Evolutionary conservation across 2,888 invertebrate genomes (phyloP).

Genomic region (Eristalis intricaria): DNA sequence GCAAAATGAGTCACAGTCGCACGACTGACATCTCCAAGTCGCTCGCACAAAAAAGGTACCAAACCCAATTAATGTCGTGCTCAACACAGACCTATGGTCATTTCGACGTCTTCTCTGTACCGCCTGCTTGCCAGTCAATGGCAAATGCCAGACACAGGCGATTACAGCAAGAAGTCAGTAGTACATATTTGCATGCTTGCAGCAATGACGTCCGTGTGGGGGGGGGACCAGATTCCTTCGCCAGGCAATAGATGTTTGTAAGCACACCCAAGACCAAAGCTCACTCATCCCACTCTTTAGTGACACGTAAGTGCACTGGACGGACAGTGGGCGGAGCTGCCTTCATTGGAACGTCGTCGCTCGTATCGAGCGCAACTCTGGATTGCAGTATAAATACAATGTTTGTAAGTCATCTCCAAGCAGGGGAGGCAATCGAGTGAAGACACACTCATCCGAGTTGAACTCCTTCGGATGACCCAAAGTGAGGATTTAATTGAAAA

Average conservation of each 20-base stretch:
- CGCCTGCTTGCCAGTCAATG: not conserved
- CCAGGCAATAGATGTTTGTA: not conserved
- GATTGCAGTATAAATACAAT: constrained; percentile 6
- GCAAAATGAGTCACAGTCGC: not conserved
- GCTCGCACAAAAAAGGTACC: not conserved
- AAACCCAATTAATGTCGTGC: not conserved
- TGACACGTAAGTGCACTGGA: constrained; percentile 4
- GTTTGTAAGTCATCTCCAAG: not conserved
- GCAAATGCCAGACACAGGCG: not conserved
- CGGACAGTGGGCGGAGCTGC: too few relatives aligned
- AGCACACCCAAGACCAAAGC: constrained; percentile 21
- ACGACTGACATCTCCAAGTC: not conserved
- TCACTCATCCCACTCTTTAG: not conserved
- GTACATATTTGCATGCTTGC: not conserved
- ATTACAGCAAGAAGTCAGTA: not conserved
- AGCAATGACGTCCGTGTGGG: not conserved
- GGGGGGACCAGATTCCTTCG: not conserved
- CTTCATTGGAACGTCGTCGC: too few relatives aligned
- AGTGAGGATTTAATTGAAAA: constrained; percentile 27
- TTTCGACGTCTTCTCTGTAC: not conserved
- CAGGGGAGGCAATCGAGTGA: not conserved
- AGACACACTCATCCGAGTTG: not conserved
- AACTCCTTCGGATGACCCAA: not conserved
- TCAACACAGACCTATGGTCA: not conserved
- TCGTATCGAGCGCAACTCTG: too few relatives aligned